Evolutionary conservation across 2,113 vertebrate genomes (phyloP).

Genomic region (Coturnix japonica): DNA sequence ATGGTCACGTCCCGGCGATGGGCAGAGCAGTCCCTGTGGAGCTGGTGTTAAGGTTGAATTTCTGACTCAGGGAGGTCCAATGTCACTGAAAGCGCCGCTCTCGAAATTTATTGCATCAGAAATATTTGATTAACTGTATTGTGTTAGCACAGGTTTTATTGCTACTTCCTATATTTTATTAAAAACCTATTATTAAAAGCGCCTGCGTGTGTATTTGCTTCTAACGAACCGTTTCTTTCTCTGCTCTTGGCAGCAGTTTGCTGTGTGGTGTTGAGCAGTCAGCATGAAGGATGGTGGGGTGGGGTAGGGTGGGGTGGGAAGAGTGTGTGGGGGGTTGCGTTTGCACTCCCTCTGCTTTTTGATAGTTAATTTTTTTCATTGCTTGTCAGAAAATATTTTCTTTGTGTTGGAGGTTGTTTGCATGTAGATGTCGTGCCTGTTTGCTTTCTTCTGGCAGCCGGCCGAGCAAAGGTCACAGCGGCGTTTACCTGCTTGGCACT

Average conservation of each 20-base stretch:
- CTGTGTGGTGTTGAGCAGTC: not conserved
- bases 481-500: not conserved
- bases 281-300: not conserved
- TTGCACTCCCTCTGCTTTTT: not conserved
- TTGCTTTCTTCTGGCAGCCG: not conserved
- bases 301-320: not conserved
- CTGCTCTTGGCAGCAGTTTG: not conserved
- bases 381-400: not conserved
- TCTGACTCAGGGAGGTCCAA: not conserved
- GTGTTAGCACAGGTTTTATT: not conserved
- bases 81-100: not conserved
- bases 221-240: not conserved
- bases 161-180: not conserved
- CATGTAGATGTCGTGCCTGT: not conserved
- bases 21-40: not conserved
- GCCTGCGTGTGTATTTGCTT: not conserved
- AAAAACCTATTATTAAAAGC: not conserved
- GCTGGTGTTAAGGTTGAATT: not conserved
- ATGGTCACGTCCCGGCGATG: not conserved
- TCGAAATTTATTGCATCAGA: slow-evolving; percentile 37
- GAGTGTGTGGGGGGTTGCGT: not conserved
- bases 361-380: not conserved
- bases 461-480: not conserved
- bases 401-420: not conserved
- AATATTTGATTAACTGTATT: slow-evolving; percentile 14